Percentiles rank a stretch among this genome's conserved stretches.
Conservation (phyloP, 2,888 invertebrate species). For the Erynnis tages region DNA sequence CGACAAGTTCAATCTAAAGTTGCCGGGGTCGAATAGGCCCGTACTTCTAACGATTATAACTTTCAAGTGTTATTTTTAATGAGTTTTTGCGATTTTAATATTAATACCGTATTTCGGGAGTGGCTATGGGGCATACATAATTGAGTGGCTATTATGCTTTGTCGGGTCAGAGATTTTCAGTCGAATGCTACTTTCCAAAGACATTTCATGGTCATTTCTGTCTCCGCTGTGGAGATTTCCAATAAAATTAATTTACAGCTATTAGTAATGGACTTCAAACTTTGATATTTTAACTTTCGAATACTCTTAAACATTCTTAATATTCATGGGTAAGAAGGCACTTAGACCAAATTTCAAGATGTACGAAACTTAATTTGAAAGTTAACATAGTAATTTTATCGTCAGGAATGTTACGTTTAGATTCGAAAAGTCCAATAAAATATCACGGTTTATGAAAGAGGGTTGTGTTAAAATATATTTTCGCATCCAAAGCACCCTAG, state of each 20-base stretch:
- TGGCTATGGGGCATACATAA: constrained; percentile 31
- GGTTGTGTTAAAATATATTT: no score
- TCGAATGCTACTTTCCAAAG: constrained; percentile 4
- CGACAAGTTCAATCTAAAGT: constrained; percentile 78
- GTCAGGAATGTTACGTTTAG: not conserved
- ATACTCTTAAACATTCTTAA: not conserved
- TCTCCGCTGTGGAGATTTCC: not conserved
- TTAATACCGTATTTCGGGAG: constrained; percentile 52
- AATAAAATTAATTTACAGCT: not conserved
- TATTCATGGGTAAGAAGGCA: not conserved
- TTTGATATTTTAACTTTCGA: not conserved
- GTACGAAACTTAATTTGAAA: constrained; percentile 1
- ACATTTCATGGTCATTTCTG: no score
- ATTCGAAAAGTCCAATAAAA: no score
- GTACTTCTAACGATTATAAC: constrained; percentile 63
- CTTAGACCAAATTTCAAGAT: not conserved
- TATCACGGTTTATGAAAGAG: no score
- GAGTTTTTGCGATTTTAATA: constrained; percentile 66
- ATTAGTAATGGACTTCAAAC: not conserved
- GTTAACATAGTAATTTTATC: not conserved
- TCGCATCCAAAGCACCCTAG: no score
- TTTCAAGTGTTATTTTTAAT: constrained; percentile 75
- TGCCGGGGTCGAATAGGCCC: constrained; percentile 57
- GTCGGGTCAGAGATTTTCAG: constrained; percentile 3
- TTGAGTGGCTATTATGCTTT: constrained; percentile 31